phyloP scores from a whole-genome alignment of 2,113 vertebrate genomes.

The Trematomus loennbergii region DNA sequence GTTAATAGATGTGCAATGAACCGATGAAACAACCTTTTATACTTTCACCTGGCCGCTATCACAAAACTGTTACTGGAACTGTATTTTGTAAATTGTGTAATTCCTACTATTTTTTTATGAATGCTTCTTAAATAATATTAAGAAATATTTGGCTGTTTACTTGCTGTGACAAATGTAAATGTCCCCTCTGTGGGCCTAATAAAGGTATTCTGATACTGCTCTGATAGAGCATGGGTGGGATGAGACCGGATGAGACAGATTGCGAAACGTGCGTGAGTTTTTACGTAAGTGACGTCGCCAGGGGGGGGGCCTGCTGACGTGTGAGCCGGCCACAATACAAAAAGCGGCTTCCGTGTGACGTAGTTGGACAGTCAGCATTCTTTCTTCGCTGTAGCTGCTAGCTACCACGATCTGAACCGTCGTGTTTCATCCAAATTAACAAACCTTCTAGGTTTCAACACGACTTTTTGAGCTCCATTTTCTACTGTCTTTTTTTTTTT shows the following conservation, averaged over 20 bases:
- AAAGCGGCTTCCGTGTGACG: slow-evolving; percentile 64
- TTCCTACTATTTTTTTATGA: too few species aligned
- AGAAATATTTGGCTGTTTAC: too few species aligned
- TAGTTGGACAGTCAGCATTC: slow-evolving; percentile 66
- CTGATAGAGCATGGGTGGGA: background rate
- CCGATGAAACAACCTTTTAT: too few species aligned
- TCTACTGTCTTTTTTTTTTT: slow-evolving; percentile 23
- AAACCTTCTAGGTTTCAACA: slow-evolving; percentile 5
- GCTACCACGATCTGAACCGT: background rate
- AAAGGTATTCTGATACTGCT: background rate
- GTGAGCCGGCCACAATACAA: slow-evolving; percentile 22
- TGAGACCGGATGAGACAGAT: background rate
- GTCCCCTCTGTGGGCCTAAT: too few species aligned
- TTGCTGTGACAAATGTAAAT: too few species aligned
- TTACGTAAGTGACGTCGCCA: slow-evolving; percentile 28
- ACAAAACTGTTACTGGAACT: too few species aligned
- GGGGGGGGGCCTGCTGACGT: slow-evolving; percentile 56
- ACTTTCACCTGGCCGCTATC: too few species aligned
- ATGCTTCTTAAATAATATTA: too few species aligned
- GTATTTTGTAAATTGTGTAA: too few species aligned
- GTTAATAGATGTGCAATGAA: too few species aligned
- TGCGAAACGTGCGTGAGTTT: slow-evolving; percentile 42
- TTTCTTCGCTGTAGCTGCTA: slow-evolving; percentile 41
- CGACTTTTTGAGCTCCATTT: background rate
- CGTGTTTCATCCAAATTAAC: background rate